Conservation (phyloP, 2,113 vertebrate species). For the Ptyas mucosa region DNA sequence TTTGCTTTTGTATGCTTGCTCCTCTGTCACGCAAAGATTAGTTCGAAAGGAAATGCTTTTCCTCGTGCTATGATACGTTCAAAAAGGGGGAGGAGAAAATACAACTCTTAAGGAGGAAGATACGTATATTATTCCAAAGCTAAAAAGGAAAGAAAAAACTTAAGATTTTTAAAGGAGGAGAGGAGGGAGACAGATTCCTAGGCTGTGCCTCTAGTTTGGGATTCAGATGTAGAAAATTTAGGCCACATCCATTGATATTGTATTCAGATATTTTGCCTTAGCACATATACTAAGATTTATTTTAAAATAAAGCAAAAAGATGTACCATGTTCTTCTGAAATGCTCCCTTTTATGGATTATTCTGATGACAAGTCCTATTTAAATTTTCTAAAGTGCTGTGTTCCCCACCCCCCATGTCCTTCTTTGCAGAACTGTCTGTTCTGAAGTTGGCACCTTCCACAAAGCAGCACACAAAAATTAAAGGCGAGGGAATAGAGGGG, state of each 20-base stretch:
- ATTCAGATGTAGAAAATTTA: slow-evolving; percentile 63
- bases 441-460: slow-evolving; percentile 71
- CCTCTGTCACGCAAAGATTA: slow-evolving; percentile 46
- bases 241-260: slow-evolving; percentile 79
- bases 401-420: slow-evolving; percentile 69
- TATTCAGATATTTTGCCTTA: slow-evolving; percentile 81
- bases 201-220: slow-evolving; percentile 47
- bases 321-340: slow-evolving; percentile 75
- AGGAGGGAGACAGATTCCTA: slow-evolving; percentile 38
- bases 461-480: slow-evolving; percentile 65
- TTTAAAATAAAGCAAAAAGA: slow-evolving; percentile 73
- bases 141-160: slow-evolving; percentile 14
- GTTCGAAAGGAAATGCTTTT: slow-evolving; percentile 49
- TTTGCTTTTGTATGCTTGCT: slow-evolving; percentile 36
- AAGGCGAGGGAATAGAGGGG: slow-evolving; percentile 49
- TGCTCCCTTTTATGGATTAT: slow-evolving; percentile 81
- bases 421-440: slow-evolving; percentile 74
- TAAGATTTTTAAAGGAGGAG: slow-evolving; percentile 38
- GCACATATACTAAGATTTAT: slow-evolving; percentile 76
- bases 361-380: slow-evolving; percentile 76
- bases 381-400: slow-evolving; percentile 72
- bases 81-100: slow-evolving; percentile 33
- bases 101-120: slow-evolving; percentile 24
- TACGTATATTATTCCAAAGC: background rate
- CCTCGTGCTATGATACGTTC: background rate